Evolutionary conservation across 2,113 vertebrate species (phyloP), one percentile per base, ranked within the genome.

Genomic region (Lonchura striata): DNA sequence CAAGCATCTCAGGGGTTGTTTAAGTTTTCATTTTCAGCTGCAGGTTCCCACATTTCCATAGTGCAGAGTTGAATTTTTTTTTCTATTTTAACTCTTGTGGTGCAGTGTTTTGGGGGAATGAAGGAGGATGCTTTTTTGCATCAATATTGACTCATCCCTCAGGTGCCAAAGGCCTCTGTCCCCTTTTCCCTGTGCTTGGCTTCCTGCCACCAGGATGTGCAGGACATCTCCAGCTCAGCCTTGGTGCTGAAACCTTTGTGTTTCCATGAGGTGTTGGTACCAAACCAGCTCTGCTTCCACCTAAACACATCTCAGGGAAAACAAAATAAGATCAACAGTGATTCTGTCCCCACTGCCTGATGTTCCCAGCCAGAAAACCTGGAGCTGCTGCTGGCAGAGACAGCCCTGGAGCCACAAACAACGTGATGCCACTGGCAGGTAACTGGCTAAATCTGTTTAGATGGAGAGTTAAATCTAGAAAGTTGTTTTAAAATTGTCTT

Each of bases 41-140:
- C 24, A 77, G 59, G 88, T 82, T 92, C 49, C 78, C 74, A 53
- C 54, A 83, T 86, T 94, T 83, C 85, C 71, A 50, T 47, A 86
- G 10, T 53, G 92, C 75, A 79, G 49, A 87, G n/a, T 8, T 72
- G 85, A 82, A 65, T 6, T 35, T 21, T 7, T 44, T 61, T 68
- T 39, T 74, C 63, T 0, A n/a, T 64, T 90, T 76, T 68, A 15
- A 30, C 46, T 61, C 27, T 14, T 12, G 15, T 42, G 75, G 30
- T 4, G 5, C 53, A 44, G 39, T 10, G 39, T 49, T 65, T 41
- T 75, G 17, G 56, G 52, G 37, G 64, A 47, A 77, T 63, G 59
- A 75, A 86, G 37, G 60, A 68, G 53, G 66, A 28, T n/a, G 2
- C 9, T 53, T 33, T 23, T 31, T 44, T 69, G 54, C 66, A 49